Percentiles rank a stretch among this genome's conserved stretches.
These are phyloP conservation scores for Pterobdella sp. DNA, from an alignment of 2,888 invertebrate genomes.

Conservation along the genomic window DNA sequence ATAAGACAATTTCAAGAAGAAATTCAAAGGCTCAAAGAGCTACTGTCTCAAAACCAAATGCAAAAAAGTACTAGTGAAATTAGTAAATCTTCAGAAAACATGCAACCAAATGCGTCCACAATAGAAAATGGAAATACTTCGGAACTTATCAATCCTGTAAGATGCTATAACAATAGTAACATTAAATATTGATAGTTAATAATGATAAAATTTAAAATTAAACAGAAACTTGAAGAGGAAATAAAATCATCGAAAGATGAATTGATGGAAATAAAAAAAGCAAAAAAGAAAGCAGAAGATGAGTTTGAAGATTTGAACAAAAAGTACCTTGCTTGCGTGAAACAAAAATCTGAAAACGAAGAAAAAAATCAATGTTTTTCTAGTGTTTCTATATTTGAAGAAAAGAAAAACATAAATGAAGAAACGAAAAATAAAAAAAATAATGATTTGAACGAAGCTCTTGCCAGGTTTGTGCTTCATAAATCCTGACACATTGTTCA, in stretches of 20 bases:
- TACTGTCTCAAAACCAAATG: slow-evolving; percentile 39
- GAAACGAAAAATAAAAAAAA: slow-evolving; percentile 22
- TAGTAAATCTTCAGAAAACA: too few relatives aligned
- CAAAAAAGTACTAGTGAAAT: neutral
- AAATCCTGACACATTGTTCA: too few relatives aligned
- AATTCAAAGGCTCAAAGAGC: slow-evolving; percentile 62
- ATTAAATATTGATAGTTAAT: neutral
- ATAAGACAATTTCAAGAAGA: slow-evolving; percentile 76
- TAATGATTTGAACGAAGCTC: neutral
- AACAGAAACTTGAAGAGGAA: slow-evolving; percentile 57
- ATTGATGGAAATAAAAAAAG: slow-evolving; percentile 46
- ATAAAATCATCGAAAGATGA: slow-evolving; percentile 56
- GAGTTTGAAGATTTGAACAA: slow-evolving; percentile 58
- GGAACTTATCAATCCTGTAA: too few relatives aligned
- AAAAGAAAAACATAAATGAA: neutral
- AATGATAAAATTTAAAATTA: neutral
- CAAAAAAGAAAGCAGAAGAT: slow-evolving; percentile 54
- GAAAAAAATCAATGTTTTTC: neutral
- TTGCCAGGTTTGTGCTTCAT: too few relatives aligned
- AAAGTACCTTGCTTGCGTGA: slow-evolving; percentile 45
- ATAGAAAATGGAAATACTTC: too few relatives aligned
- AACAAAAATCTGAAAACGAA: neutral
- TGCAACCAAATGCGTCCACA: too few relatives aligned
- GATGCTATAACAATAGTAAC: neutral
- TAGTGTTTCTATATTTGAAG: neutral